Base-by-base conservation (phyloP, 2,888 invertebrate genomes). In the Salpingus planirostris region DNA sequence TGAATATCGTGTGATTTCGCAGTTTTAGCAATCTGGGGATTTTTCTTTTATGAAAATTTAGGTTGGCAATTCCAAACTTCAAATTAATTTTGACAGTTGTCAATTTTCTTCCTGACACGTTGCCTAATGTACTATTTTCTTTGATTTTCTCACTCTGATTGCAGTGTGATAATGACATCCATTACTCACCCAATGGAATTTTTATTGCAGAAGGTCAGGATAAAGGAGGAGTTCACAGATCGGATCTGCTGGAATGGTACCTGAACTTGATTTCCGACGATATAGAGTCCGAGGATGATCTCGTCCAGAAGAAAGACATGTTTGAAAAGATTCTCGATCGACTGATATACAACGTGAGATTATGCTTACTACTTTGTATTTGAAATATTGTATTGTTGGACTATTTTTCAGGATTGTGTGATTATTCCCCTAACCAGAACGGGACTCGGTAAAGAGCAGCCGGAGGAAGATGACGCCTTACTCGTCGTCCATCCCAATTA, bases 401-500 rank as follows among this genome's bases (percentile, higher is more conserved):
- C 23, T 10, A 11, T 29, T 40, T 36, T 26, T 4, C 64, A 87
- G 86, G 90, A 90, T 60, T 78, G 85, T 71, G 79, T 89, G 27
- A 76, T 90, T 49, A 87, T 90, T 49, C 78, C 87, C 1, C 64
- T 90, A 27, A 66, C 71, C 30, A 65, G 74, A 49, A 65, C 69
- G 34, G 64, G 69, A 18, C 53, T 69, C 4, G 69, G 67, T 50
- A 69, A 66, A 11, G 66, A 70, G n/a, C 60, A 69, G 1, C 57
- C 56, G 18, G 67, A 68, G 1, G 75, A 76, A 35, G 80, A 82
- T 15, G 87, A 93, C 64, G 90, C 92, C 0, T 62, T 89, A 23
- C 65, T 97, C 3, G 89, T 96, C 10, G 95, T 96, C 1, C 96
- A 98, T 73, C 97, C 97, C 1, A 95, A 96, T 67, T 97, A 93